Evolutionary conservation across 2,797 vertebrate genomes (phyloP), one percentile per base, ranked within the genome.

Genomic region (Aplochiton taeniatus): DNA sequence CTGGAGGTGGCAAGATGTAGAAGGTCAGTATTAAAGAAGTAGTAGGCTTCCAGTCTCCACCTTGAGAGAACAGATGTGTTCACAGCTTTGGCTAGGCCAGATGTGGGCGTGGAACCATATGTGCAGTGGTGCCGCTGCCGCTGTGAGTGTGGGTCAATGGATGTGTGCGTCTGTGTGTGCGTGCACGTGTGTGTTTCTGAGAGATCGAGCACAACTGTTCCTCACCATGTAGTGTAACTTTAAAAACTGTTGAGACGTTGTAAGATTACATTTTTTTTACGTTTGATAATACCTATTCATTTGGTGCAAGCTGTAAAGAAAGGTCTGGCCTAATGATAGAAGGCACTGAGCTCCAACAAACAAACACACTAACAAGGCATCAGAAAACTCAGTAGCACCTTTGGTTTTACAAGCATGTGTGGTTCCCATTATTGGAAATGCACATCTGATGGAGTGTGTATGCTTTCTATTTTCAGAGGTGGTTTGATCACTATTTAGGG

Each of bases 11-110:
- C 49, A 19, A 78, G 74, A 67, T 73, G 69, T 64, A 72, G 77
- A 83, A 72, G 85, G 81, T 87, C 82, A 84, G 72, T 59, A 68
- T 74, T 75, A 72, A 81, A 80, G 75, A 79, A 70, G 71, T 67
- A 63, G 74, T 65, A 44, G 48, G 8, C 69, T 74, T 72, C 72
- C 69, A 44, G 60, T 76, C 76, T 82, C 77, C 76, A 81, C 74
- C 80, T 79, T 83, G 76, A 87, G 13, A 48, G 72, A 90, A 81
- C 87, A 91, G 90, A 91, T 90, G 90, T 86, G 80, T 75, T 81
- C 68, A 70, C 73, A 47, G 63, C 76, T 83, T 86, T 88, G 90
- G 88, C 88, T 91, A 88, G 74, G 81, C 88, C 89, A 89, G 82
- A 87, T 90, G 86, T 84, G 81, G 72, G 75, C 78, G 56, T 66